Conservation (phyloP, 2,888 invertebrate genomes). For the Leptopilina syphax region DNA sequence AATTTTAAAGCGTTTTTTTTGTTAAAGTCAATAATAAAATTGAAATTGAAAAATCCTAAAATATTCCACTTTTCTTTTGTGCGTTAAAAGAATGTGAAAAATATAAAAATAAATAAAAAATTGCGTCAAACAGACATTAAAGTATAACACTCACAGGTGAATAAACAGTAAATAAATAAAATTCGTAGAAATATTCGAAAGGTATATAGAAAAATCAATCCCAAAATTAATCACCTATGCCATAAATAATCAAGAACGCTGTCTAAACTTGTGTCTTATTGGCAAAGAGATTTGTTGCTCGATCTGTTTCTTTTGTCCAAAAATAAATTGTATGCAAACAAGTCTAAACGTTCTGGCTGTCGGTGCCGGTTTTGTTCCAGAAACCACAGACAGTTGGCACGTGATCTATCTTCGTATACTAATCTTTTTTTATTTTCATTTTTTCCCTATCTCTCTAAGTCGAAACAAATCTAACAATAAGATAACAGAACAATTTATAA, state of each 20-base stretch:
- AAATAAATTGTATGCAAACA: conserved; percentile 41
- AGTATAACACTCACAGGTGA: background rate
- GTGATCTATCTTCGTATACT: conserved; percentile 35
- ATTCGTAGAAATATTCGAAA: background rate
- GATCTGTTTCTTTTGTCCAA: conserved; percentile 35
- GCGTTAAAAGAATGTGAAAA: background rate
- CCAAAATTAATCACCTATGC: conserved; percentile 18
- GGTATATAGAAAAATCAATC: conserved; percentile 3
- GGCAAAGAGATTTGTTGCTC: conserved; percentile 36
- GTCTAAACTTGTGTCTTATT: conserved; percentile 40
- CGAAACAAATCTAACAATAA: conserved; percentile 41
- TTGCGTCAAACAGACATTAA: background rate
- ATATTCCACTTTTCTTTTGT: background rate
- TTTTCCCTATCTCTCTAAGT: background rate
- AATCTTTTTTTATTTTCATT: conserved; percentile 18
- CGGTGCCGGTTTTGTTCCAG: conserved; percentile 35
- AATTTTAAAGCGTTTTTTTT: too few relatives aligned
- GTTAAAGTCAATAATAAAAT: too few relatives aligned
- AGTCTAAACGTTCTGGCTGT: conserved; percentile 33
- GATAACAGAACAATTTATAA: conserved; percentile 13
- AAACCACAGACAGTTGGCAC: conserved; percentile 38
- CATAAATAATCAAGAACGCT: conserved; percentile 29
- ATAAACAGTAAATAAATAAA: conserved; percentile 35
- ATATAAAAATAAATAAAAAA: background rate
- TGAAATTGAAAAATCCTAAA: too few relatives aligned